Evolutionary conservation across 2,888 invertebrate genomes (phyloP), one percentile per base, ranked within the genome.

Genomic region (Melikaiella ostensackeni): DNA sequence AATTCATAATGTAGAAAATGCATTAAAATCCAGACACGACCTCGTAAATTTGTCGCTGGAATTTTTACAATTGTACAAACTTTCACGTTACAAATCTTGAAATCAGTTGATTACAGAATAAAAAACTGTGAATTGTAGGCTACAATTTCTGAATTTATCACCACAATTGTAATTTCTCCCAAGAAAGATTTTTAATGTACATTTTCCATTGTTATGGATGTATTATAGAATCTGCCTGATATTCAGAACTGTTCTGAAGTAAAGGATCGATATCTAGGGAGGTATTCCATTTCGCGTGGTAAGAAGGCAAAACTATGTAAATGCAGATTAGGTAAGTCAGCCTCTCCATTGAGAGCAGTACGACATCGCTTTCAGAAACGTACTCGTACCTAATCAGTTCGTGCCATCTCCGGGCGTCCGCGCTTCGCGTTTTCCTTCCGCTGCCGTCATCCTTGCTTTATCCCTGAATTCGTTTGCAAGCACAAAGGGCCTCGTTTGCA

Each of bases 1-100:
- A 90, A 90, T 90, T 87, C 86, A 86, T 89, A 90, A 90, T 88
- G 86, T 75, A 64, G 16, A 74, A 84, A 82, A 86, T 83, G 86
- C 86, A 89, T 90, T 90, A 89, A 89, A 89, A 90, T 89, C 87
- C 87, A 88, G 85, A 87, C 85, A 84, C 82, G 78, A 5, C 16
- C 4, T 16, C 16, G 42, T 42, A 16, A 16, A 11, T 42, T 42
- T 33, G 33, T 33, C 5, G 5, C 5, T 33, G 33, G 4, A 33
- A 7, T 42, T 42, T 42, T 16, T 16, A 16, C 16, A 16, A 42
- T 4, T 16, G 42, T 6, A 42, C 5, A 16, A 16, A 42, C 42
- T 42, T 42, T 16, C 4, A 42, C 16, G 16, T 42, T 42, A 42
- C 0, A 16, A 42, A 42, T 16, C 16, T 42, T 13, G 16, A 16